Percentiles rank a stretch among this genome's conserved stretches.
Conservation (phyloP, 2,888 invertebrate species). For the Coleophora deauratella region DNA sequence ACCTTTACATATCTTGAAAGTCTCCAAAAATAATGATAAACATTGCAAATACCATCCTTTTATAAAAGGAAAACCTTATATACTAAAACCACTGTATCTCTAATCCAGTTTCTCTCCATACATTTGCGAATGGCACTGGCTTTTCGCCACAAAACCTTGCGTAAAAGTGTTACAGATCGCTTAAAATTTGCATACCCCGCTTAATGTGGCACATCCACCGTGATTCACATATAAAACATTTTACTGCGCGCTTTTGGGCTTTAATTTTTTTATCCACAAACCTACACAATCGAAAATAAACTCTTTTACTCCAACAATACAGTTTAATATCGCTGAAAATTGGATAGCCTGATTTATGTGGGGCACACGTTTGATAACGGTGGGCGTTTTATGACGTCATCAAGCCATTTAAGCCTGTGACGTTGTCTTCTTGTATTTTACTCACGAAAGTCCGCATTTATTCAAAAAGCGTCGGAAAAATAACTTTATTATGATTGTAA, state of each 20-base stretch:
- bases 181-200: constrained; percentile 24
- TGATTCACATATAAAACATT: constrained; percentile 31
- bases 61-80: not conserved
- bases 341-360: constrained; percentile 34
- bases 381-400: constrained; percentile 51
- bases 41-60: too few relatives aligned
- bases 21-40: too few relatives aligned
- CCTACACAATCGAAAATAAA: constrained; percentile 8
- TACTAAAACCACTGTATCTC: not conserved
- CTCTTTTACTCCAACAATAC: constrained; percentile 8
- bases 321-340: constrained; percentile 14
- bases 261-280: constrained; percentile 16
- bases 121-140: constrained; percentile 10
- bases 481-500: not conserved
- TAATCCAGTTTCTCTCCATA: constrained; percentile 7
- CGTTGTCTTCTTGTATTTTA: constrained; percentile 30
- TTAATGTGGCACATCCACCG: constrained; percentile 27
- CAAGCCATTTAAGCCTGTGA: constrained; percentile 47
- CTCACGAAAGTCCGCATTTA: constrained; percentile 21
- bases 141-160: constrained; percentile 22
- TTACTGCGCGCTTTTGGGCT: constrained; percentile 23
- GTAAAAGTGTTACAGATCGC: constrained; percentile 22
- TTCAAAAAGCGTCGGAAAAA: not conserved
- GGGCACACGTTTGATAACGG: constrained; percentile 44
- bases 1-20: too few relatives aligned